phyloP scores from a whole-genome alignment of 2,797 vertebrate species.

The Miichthys miiuy region DNA sequence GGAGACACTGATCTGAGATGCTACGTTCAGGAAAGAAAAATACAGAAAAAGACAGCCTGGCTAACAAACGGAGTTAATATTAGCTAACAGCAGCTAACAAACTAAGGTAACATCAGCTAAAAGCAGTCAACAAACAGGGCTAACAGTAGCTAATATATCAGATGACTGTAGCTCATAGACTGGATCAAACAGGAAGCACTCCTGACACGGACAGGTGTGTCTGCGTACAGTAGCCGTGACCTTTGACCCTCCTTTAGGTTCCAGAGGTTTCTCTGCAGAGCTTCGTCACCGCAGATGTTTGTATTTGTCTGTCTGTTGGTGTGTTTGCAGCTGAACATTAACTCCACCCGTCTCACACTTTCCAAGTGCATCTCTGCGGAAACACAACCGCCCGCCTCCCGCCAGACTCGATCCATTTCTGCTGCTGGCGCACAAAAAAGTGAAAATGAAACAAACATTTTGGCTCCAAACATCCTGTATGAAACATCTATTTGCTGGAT shows the following conservation, averaged over 20 bases:
- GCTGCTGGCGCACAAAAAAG: constrained; percentile 28
- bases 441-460: constrained; percentile 74
- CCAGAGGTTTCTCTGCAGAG: not conserved
- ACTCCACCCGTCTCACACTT: not conserved
- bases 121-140: no score
- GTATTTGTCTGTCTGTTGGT: not conserved
- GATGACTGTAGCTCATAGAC: no score
- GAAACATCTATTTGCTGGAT: constrained; percentile 76
- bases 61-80: no score
- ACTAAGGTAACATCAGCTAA: no score
- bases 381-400: constrained; percentile 1
- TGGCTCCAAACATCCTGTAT: constrained; percentile 71
- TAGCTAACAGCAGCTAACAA: no score
- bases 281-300: not conserved
- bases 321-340: constrained; percentile 25
- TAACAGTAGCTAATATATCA: no score
- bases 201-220: no score
- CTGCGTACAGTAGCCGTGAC: not conserved
- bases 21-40: no score
- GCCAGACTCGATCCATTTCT: constrained; percentile 13
- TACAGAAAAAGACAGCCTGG: no score
- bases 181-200: no score
- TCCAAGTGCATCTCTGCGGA: not conserved
- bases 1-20: not conserved
- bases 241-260: not conserved